Evolutionary conservation across 2,888 invertebrate species (phyloP), one percentile per base, ranked within the genome.

Genomic region (Philhelius pedissequus): DNA sequence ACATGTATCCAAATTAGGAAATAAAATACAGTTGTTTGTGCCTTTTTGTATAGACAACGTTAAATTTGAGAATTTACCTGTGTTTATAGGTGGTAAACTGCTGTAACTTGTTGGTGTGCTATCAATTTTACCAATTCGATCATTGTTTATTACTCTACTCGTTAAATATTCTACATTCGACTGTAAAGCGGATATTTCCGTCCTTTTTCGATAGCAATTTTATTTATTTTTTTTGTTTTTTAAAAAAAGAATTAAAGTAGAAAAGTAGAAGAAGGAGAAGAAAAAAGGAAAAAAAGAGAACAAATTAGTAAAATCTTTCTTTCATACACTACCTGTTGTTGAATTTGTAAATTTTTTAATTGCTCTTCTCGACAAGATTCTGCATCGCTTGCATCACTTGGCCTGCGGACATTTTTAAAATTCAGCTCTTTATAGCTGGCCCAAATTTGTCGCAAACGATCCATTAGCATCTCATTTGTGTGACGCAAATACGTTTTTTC

Each of bases 131-230:
- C 88, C 89, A 88, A 91, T 88, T 83, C 90, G 91, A 86, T 91
- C 91, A 87, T 88, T 91, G 88, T 88, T 91, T 78, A 90, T 89
- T 87, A 92, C 90, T 86, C 90, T 91, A 89, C 90, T 91, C 35
- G 90, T 90, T 87, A 92, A 89, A 89, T 90, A 91, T 86, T 92
- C 92, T 90, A 92, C 90, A 89, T 92, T 92, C 87, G 92, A 90
- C 88, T 92, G 92, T 87, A 92, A 88, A 88, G 90, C 89, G 81
- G 90, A 90, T 90, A 92, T 91, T 89, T 92, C 92, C 90, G 90
- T 90, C 89, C 92, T 92, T 70, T 56, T 40, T 58, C 20, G 40
- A 60, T 40, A 27, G 60, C 60, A 60, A 6, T 15, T 27, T n/a
- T n/a, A n/a, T n/a, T n/a, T n/a, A n/a, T n/a, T n/a, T n/a, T n/a